Percentiles rank a stretch among this genome's conserved stretches.
These are phyloP conservation scores for Pionites leucogaster DNA, from an alignment of 2,113 vertebrate species.

Conservation along the genomic window DNA sequence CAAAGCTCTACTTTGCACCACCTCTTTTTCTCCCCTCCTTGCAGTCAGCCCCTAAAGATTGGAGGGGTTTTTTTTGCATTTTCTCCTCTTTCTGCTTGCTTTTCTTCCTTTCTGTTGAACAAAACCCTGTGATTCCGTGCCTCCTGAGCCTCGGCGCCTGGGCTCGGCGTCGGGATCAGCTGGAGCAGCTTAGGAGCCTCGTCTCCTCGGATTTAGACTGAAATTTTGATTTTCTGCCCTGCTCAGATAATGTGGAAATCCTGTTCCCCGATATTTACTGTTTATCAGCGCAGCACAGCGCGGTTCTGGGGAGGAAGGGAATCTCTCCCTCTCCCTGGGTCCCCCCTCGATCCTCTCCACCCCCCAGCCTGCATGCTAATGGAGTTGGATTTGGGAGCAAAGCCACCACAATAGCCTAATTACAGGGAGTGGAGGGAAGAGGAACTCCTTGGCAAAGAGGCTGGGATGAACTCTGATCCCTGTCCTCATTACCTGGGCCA, in stretches of 20 bases:
- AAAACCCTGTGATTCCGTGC: conserved; percentile 16
- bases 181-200: conserved; percentile 75
- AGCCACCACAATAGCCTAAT: background rate
- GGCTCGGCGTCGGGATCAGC: conserved; percentile 21
- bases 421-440: background rate
- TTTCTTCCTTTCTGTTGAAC: background rate
- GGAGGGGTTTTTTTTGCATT: background rate
- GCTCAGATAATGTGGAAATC: conserved; percentile 85
- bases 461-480: background rate
- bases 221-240: conserved; percentile 88
- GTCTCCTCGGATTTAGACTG: conserved; percentile 84
- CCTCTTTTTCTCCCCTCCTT: background rate
- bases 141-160: conserved; percentile 24
- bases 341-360: background rate
- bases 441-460: background rate
- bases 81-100: background rate
- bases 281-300: conserved; percentile 79
- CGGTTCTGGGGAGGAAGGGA: conserved; percentile 64
- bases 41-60: background rate
- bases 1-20: background rate
- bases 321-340: conserved; percentile 74
- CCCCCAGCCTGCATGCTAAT: conserved; percentile 9
- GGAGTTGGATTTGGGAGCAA: background rate
- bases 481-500: background rate
- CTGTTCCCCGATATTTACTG: conserved; percentile 83